Base-by-base conservation (phyloP, 2,113 vertebrate genomes). In the Rhinichthys klamathensis region DNA sequence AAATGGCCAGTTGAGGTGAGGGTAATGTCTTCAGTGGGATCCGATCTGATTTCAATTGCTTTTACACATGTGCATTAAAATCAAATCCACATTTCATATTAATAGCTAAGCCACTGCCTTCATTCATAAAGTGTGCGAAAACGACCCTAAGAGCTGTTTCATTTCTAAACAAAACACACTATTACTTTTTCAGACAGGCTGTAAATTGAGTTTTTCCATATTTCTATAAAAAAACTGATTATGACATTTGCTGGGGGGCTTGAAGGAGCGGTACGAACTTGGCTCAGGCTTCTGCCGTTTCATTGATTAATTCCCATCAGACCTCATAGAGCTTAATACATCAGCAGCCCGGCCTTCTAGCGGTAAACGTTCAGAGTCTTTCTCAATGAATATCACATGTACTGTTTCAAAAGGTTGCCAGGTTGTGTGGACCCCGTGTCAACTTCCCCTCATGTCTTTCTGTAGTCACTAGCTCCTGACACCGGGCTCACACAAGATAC, bases 161-260 rank as follows among this genome's bases (percentile, higher is more conserved):
- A 73, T 63, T 76, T 75, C 85, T 61, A 49, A 74, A 79, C 58
- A 85, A 77, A 73, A 77, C 80, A 58, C 54, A 70, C 77, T 75
- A 72, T 80, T 79, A 60, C 41, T 83, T 89, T 90, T 90, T 87
- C 70, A 84, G 83, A 56, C 32, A 75, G 9, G 72, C 41, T 83
- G 90, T 90, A 91, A 88, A 90, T 83, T 35, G 80, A 85, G 61
- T 90, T 93, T 70, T 91, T 89, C 88, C 87, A 73, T 69, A 60
- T 83, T 70, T 86, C 76, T 87, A 86, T 89, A 86, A 82, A 87
- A 61, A 38, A 23, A 8, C 54, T 83, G 49, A 85, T 88, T 82
- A 87, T 76, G 63, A 83, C 75, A 63, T 46, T 65, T 82, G 82
- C 80, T 80, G 67, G 15, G 67, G 81, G 2, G 41, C 83, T 74